A percentile compares a stretch with the other conserved stretches of the same genome.
Conservation (phyloP, 2,113 vertebrate genomes). For the Apaloderma vittatum region DNA sequence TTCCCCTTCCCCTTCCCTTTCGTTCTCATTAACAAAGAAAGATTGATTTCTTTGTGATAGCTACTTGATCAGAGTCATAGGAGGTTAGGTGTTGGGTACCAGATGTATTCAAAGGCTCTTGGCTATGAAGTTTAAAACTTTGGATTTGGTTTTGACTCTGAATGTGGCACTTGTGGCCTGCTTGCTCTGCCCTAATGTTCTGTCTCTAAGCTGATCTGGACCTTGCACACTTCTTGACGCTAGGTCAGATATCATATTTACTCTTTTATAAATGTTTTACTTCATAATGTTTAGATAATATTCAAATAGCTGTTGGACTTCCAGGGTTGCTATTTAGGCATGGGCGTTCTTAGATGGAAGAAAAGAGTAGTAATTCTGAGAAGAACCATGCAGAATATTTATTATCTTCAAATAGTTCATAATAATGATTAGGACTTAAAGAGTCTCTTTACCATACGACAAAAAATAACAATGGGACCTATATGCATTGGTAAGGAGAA, state of each 20-base stretch:
- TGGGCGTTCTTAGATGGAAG: neutral
- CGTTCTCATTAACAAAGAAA: conserved; percentile 31
- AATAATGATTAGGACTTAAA: neutral
- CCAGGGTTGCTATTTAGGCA: neutral
- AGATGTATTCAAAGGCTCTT: neutral
- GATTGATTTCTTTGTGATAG: conserved; percentile 4
- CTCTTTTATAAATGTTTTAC: neutral
- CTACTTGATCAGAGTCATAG: neutral
- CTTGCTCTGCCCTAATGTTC: neutral
- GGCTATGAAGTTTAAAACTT: neutral
- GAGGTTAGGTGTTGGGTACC: neutral
- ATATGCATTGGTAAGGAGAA: neutral
- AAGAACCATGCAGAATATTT: neutral
- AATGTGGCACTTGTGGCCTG: neutral
- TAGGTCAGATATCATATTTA: neutral
- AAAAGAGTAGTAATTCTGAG: neutral
- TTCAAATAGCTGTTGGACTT: neutral
- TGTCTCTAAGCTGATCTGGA: neutral
- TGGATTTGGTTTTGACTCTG: neutral
- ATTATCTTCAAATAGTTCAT: neutral
- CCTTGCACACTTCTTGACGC: neutral
- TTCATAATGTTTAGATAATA: neutral
- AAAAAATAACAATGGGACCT: neutral
- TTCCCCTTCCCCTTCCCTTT: no score
- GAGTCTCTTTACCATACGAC: neutral